phyloP scores from a whole-genome alignment of 2,113 vertebrate species.

The Phainopepla nitens region DNA sequence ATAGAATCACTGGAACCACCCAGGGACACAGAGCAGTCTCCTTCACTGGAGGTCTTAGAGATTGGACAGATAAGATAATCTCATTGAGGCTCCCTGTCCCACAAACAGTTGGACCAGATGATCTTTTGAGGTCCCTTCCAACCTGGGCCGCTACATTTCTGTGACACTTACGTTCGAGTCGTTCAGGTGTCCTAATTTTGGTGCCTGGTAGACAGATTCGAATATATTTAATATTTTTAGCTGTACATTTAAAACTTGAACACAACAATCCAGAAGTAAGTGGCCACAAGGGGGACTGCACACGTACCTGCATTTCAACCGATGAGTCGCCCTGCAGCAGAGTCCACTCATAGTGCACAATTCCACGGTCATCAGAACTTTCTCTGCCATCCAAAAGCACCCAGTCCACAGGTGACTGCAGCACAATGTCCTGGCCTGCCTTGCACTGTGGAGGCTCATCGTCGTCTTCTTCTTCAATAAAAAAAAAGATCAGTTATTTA shows the following conservation, averaged over 20 bases:
- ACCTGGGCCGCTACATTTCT: not conserved
- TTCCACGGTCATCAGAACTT: conserved; percentile 87
- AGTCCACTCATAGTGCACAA: conserved; percentile 85
- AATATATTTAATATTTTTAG: not conserved
- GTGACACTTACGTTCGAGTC: not conserved
- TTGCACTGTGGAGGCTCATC: conserved; percentile 87
- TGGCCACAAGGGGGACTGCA: not conserved
- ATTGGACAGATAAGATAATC: not conserved
- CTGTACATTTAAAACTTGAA: not conserved
- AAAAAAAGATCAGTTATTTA: not conserved
- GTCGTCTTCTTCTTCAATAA: conserved; percentile 54
- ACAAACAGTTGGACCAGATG: not conserved
- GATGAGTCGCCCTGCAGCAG: conserved; percentile 82
- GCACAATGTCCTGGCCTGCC: conserved; percentile 86
- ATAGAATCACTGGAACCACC: not conserved
- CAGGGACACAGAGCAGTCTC: not conserved
- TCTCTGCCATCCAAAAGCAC: conserved; percentile 88
- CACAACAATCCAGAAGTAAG: not conserved
- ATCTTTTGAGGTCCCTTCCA: not conserved
- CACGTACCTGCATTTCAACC: conserved; percentile 86
- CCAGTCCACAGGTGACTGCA: conserved; percentile 89
- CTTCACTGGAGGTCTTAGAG: not conserved
- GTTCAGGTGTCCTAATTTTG: not conserved
- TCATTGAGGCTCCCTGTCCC: not conserved
- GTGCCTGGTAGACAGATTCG: not conserved